Conservation (phyloP, 2,113 vertebrate genomes). For the Rhinopomastus cyanomelas region DNA sequence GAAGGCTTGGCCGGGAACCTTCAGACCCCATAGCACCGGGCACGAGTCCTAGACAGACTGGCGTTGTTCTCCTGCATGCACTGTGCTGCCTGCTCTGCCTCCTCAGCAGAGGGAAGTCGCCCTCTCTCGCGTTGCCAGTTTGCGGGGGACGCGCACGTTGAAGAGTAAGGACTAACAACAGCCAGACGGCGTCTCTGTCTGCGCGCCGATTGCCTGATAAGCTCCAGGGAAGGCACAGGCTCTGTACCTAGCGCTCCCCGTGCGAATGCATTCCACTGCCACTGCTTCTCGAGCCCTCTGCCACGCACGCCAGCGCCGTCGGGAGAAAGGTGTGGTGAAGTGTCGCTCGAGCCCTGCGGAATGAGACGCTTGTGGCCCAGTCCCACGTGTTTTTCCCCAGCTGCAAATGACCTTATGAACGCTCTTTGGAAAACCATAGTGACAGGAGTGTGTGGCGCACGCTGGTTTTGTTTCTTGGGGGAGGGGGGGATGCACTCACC, state of each 20-base stretch:
- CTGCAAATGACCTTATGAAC: slow-evolving; percentile 49
- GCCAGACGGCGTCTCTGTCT: slow-evolving; percentile 39
- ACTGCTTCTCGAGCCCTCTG: slow-evolving; percentile 32
- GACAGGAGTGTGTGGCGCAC: slow-evolving; percentile 64
- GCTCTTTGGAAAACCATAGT: slow-evolving; percentile 60
- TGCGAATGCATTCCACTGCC: slow-evolving; percentile 56
- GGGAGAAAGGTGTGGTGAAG: slow-evolving; percentile 29
- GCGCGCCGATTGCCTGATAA: slow-evolving; percentile 58
- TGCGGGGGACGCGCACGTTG: slow-evolving; percentile 47
- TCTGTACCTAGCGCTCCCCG: neutral
- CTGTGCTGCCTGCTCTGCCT: slow-evolving; percentile 44
- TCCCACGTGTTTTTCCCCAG: slow-evolving; percentile 49
- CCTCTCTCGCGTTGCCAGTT: slow-evolving; percentile 51
- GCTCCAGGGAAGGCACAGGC: slow-evolving; percentile 9
- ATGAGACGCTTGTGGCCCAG: slow-evolving; percentile 26
- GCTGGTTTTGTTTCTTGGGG: slow-evolving; percentile 71
- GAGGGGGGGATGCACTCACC: slow-evolving; percentile 44
- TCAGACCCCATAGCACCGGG: neutral
- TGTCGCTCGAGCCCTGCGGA: neutral
- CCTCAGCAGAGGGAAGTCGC: too few relatives aligned
- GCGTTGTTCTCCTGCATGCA: slow-evolving; percentile 52
- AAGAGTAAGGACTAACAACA: slow-evolving; percentile 33
- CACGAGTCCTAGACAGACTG: neutral
- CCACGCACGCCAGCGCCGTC: neutral
- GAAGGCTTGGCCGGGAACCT: slow-evolving; percentile 7